Percentiles rank a stretch among this genome's conserved stretches.
These are phyloP conservation scores for Lagocephalus sceleratus DNA, from an alignment of 2,797 vertebrate species.

Conservation along the genomic window DNA sequence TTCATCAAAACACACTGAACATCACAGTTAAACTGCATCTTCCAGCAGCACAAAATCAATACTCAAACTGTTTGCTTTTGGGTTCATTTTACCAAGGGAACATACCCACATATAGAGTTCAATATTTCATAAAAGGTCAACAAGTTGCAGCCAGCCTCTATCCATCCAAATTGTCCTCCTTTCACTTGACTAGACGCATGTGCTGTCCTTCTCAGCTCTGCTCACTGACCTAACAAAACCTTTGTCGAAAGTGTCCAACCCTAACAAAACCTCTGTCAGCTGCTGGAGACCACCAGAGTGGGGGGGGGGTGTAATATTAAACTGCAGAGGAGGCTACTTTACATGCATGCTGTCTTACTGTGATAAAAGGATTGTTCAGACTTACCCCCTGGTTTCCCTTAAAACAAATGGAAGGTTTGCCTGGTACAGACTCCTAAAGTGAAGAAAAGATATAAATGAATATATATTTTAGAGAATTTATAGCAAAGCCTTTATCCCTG, in stretches of 20 bases:
- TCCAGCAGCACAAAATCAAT: constrained; percentile 10
- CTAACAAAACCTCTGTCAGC: constrained; percentile 36
- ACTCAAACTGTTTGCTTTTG: constrained; percentile 2
- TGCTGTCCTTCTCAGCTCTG: neutral
- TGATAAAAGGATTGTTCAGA: no score
- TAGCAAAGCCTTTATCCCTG: neutral
- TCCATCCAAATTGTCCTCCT: neutral
- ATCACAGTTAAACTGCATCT: constrained; percentile 23
- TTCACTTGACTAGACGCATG: neutral
- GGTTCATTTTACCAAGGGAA: neutral
- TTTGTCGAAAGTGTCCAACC: no score
- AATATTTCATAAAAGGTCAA: no score
- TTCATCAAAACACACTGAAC: constrained; percentile 46
- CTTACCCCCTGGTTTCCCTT: constrained; percentile 83
- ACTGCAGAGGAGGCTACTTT: neutral
- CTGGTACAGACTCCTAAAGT: constrained; percentile 60
- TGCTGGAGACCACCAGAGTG: constrained; percentile 37
- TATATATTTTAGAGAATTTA: neutral
- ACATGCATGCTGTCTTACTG: no score
- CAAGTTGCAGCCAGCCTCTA: constrained; percentile 4
- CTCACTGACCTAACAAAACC: neutral
- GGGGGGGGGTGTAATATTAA: neutral
- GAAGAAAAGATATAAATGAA: constrained; percentile 2
- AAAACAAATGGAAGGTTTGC: constrained; percentile 74
- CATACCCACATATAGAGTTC: neutral